Conservation (phyloP, 2,888 invertebrate species). For the Hypena proboscidalis region DNA sequence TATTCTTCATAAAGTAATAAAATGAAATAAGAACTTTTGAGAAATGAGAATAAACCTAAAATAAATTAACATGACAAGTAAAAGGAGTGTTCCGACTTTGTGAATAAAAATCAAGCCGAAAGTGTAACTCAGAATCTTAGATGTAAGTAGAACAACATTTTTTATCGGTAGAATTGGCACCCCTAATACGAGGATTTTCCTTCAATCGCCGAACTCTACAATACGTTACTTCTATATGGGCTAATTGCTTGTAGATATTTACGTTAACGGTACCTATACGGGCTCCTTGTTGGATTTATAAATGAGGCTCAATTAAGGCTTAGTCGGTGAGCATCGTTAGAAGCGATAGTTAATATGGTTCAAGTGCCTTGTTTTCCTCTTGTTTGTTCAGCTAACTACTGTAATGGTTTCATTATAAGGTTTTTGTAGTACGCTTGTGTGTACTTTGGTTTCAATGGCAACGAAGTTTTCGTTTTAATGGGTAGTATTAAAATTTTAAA, state of each 20-base stretch:
- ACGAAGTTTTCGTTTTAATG: background rate
- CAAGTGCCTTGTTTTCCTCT: conserved; percentile 21
- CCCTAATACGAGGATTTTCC: too few relatives aligned
- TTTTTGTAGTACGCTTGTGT: conserved; percentile 4
- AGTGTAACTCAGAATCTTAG: too few relatives aligned
- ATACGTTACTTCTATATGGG: conserved; percentile 54
- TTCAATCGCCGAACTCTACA: conserved; percentile 50
- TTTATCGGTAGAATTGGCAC: too few relatives aligned
- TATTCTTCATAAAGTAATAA: too few relatives aligned
- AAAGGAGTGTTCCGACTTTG: too few relatives aligned
- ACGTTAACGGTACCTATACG: conserved; percentile 48
- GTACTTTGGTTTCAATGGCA: background rate
- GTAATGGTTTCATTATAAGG: conserved; percentile 19
- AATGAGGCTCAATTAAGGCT: conserved; percentile 61
- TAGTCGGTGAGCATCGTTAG: conserved; percentile 33
- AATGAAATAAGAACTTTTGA: too few relatives aligned
- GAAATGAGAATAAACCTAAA: too few relatives aligned
- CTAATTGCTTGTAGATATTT: conserved; percentile 68
- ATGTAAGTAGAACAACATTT: too few relatives aligned
- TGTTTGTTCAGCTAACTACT: conserved; percentile 18
- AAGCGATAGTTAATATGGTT: conserved; percentile 35
- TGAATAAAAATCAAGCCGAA: too few relatives aligned
- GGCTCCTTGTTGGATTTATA: conserved; percentile 58
- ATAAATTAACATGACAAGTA: too few relatives aligned
- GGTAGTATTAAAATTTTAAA: too few relatives aligned